phyloP scores from a whole-genome alignment of 2,797 vertebrate species.

The Gymnoscopelus microlampas region DNA sequence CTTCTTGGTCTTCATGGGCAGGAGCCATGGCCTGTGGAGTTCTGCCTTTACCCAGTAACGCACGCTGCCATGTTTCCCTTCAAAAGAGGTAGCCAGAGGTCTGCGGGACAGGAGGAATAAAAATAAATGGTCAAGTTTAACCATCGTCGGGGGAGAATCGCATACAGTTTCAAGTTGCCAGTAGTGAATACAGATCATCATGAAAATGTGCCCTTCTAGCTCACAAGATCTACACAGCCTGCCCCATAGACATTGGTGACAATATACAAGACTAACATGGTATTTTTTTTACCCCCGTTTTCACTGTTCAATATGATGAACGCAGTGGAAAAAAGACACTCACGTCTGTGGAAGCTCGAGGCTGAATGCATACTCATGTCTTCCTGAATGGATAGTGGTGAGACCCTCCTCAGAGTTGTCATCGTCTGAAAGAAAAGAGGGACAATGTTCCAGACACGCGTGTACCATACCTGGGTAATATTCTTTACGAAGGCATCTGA shows the following conservation, averaged over 20 bases:
- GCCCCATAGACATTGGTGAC: neutral
- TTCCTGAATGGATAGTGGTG: constrained; percentile 97
- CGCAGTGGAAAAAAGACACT: constrained; percentile 67
- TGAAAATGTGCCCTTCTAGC: neutral
- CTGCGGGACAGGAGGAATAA: constrained; percentile 68
- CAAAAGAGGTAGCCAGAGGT: constrained; percentile 99
- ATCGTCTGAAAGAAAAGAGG: constrained; percentile 86
- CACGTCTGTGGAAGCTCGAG: constrained; percentile 99
- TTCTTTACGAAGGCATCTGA: constrained; percentile 79
- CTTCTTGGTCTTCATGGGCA: constrained; percentile 99
- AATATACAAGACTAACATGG: neutral
- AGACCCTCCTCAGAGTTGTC: constrained; percentile 98
- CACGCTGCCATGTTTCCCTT: constrained; percentile 99
- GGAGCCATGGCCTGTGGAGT: constrained; percentile 97
- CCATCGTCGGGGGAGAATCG: no score
- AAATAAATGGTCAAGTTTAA: neutral
- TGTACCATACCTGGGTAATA: constrained; percentile 85
- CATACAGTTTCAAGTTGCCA: neutral
- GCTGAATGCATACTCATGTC: constrained; percentile 99
- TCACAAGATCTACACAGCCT: neutral
- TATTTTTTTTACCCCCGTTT: neutral
- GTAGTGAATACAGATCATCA: neutral
- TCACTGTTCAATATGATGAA: no score
- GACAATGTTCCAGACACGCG: constrained; percentile 86
- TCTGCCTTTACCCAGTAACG: constrained; percentile 99